Base-by-base conservation (phyloP, 2,113 vertebrate species). In the Cavia porcellus region DNA sequence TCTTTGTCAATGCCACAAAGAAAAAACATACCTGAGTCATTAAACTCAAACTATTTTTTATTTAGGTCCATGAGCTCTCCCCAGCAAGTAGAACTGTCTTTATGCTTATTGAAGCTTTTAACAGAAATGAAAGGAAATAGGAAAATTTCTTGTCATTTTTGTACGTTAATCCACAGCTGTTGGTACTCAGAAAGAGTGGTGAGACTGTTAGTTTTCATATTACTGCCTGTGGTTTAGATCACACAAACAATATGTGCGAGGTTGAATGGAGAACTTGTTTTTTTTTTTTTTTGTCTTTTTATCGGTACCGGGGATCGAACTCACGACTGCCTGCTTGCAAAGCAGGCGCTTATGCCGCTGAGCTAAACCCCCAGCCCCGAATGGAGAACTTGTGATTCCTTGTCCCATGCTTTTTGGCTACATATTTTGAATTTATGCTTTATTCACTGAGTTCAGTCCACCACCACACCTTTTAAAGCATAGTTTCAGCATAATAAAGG, bases 1-100 rank as follows among this genome's bases (percentile, higher is more conserved):
- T 97, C 61, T 70, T 90, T 93, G 24, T 94, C 94, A 97, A 93
- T 93, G 38, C 30, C 45, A 68, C 61, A 42, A 95, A 80, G 82
- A 59, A 64, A 88, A 96, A 79, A 47, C 20, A 68, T 75, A 83
- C n/a, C 70, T 95, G 84, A 80, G 92, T 97, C 38, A 84, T 61
- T 80, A 81, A 91, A 94, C 70, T 90, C 70, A 92, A 82, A 93
- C 59, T 86, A 80, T n/a, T 70, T 89, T 47, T 93, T 92, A 90
- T 85, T 77, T 90, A 83, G 59, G 13, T 15, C 4, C 52, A 32
- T 94, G 72, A 91, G 66, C 17, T 89, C 62, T 86, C 92, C 47
- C 50, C 68, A 38, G 42, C 7, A 91, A 96, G 91, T 86, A 35
- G 25, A 86, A 96, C 38, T 90, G 25, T 87, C 32, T 66, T 90